A percentile compares a stretch with the other conserved stretches of the same genome.
Evolutionary conservation across 2,113 vertebrate species (phyloP).

Genomic region (Ctenomys sociabilis): DNA sequence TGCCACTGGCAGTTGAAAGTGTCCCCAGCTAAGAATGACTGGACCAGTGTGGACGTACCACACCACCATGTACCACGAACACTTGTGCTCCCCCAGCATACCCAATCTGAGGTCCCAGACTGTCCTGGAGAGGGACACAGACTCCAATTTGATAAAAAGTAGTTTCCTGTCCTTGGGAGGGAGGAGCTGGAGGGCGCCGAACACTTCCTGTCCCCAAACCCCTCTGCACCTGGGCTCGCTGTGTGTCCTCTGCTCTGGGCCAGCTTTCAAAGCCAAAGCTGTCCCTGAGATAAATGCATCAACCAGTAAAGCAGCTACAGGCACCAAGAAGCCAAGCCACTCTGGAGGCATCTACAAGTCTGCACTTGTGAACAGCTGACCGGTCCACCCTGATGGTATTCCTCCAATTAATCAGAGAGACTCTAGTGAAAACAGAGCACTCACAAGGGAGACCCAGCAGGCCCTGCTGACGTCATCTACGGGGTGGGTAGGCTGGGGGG

Average conservation of each 20-base stretch:
- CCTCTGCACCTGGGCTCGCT: accelerated
- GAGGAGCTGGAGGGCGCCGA: accelerated
- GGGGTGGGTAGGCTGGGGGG: no score
- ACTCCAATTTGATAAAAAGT: not conserved
- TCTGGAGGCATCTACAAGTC: not conserved
- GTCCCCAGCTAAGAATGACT: not conserved
- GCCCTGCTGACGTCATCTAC: not conserved
- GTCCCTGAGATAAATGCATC: not conserved
- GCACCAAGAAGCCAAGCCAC: not conserved
- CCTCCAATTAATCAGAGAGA: not conserved
- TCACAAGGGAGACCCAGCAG: not conserved
- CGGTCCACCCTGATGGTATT: not conserved
- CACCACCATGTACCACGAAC: not conserved
- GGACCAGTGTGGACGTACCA: accelerated
- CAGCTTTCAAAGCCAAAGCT: not conserved
- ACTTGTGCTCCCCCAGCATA: not conserved
- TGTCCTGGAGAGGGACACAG: not conserved
- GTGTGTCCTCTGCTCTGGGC: not conserved
- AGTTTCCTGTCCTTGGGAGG: not conserved
- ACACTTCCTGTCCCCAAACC: accelerated
- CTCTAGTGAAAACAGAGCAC: conserved; percentile 37
- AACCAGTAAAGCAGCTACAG: not conserved
- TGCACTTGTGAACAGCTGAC: not conserved
- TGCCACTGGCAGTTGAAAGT: accelerated
- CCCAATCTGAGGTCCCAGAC: accelerated